phyloP scores from a whole-genome alignment of 2,797 vertebrate species.

The Halcyon leucocephala region DNA sequence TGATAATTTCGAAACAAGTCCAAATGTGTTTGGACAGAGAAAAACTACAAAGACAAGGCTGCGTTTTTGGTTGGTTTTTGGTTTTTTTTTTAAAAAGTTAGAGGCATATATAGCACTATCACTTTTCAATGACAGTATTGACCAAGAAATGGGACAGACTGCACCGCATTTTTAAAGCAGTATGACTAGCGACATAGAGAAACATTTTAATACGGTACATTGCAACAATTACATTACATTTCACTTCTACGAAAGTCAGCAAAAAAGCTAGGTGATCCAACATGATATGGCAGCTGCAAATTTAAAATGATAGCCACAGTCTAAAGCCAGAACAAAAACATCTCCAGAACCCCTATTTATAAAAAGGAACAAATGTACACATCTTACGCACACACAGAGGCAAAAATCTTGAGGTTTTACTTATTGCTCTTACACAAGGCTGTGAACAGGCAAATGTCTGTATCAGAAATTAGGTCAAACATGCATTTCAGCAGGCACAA shows the following conservation, averaged over 20 bases:
- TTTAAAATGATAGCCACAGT: conserved; percentile 16
- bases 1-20: background rate
- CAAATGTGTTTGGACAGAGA: background rate
- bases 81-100: background rate
- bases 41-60: background rate
- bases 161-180: conserved; percentile 57
- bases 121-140: conserved; percentile 1
- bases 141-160: background rate
- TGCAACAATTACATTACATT: conserved; percentile 40
- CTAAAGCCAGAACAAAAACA: conserved; percentile 31
- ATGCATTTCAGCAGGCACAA: conserved; percentile 70
- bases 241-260: conserved; percentile 55
- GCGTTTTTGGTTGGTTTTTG: too few relatives aligned
- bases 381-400: background rate
- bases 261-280: conserved; percentile 40
- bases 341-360: conserved; percentile 6
- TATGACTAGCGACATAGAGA: conserved; percentile 36
- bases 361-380: conserved; percentile 3
- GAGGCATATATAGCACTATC: background rate
- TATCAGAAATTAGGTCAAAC: conserved; percentile 78
- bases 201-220: conserved; percentile 36
- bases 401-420: conserved; percentile 41
- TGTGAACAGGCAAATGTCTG: conserved; percentile 42
- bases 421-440: conserved; percentile 60
- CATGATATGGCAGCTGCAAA: conserved; percentile 32